These are phyloP conservation scores for Leucoptera coffeella DNA, from an alignment of 2,888 invertebrate species.

Conservation along the genomic window DNA sequence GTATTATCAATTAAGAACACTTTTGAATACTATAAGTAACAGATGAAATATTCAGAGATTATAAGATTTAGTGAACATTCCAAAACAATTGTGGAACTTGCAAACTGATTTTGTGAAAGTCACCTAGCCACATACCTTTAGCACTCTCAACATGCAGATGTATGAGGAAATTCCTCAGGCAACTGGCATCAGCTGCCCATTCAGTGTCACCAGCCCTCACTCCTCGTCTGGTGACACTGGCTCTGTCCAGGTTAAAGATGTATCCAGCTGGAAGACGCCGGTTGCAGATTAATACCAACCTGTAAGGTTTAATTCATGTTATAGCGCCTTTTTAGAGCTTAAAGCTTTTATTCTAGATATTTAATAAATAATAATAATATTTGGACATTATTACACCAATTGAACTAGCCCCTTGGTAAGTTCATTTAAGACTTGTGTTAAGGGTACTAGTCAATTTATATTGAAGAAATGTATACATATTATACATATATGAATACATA, in stretches of 20 bases:
- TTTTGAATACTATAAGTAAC: too few species aligned
- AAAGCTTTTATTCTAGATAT: neutral
- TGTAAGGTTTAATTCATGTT: constrained; percentile 7
- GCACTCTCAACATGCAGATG: constrained; percentile 17
- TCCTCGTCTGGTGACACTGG: constrained; percentile 19
- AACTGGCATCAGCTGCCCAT: constrained; percentile 25
- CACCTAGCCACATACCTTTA: constrained; percentile 16
- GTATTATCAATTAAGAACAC: too few species aligned
- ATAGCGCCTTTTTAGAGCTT: neutral
- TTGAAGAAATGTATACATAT: too few species aligned
- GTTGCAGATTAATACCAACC: constrained; percentile 18
- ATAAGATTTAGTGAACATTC: too few species aligned
- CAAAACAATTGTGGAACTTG: too few species aligned
- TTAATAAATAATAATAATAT: neutral
- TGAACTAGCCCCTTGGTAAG: too few species aligned
- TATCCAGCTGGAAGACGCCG: constrained; percentile 23
- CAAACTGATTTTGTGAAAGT: too few species aligned
- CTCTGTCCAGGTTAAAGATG: constrained; percentile 19
- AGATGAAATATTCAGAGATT: too few species aligned
- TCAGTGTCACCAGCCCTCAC: constrained; percentile 15
- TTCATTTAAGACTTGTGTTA: too few species aligned
- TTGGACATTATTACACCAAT: too few species aligned
- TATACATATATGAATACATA: too few species aligned
- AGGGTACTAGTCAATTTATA: too few species aligned
- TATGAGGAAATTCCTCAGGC: constrained; percentile 19